Percentiles rank a stretch among this genome's conserved stretches.
Evolutionary conservation across 2,113 vertebrate genomes (phyloP).

Genomic region (Enhydra lutris): DNA sequence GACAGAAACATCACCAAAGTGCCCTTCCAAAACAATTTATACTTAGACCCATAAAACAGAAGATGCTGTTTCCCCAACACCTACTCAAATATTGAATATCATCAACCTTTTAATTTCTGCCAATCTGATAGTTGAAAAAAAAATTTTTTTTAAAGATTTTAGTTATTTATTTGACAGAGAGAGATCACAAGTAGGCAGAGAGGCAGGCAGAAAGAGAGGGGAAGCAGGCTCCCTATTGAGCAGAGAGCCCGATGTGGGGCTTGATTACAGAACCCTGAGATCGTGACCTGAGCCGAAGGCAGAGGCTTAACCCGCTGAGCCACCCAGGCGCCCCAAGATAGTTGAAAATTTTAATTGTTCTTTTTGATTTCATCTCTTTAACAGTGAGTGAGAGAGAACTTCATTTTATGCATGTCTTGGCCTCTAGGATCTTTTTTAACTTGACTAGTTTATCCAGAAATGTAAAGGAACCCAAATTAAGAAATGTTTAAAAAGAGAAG

Average conservation of each 20-base stretch:
- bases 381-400: not conserved
- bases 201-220: too few relatives aligned
- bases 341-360: not conserved
- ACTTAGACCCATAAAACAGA: not conserved
- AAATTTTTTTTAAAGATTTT: too few relatives aligned
- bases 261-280: too few relatives aligned
- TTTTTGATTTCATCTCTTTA: not conserved
- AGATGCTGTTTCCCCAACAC: not conserved
- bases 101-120: constrained; percentile 14
- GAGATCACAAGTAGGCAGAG: too few relatives aligned
- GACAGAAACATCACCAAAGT: not conserved
- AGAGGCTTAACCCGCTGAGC: too few relatives aligned
- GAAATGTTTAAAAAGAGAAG: not conserved
- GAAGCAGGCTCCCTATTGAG: too few relatives aligned
- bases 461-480: not conserved
- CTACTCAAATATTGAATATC: not conserved
- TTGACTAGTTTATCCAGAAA: not conserved
- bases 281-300: too few relatives aligned
- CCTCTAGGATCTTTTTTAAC: not conserved
- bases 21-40: not conserved
- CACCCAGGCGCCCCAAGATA: too few relatives aligned
- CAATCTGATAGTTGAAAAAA: not conserved
- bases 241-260: too few relatives aligned
- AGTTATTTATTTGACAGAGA: too few relatives aligned
- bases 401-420: not conserved